Conservation (phyloP, 2,888 invertebrate genomes). For the Cyaniris semiargus region DNA sequence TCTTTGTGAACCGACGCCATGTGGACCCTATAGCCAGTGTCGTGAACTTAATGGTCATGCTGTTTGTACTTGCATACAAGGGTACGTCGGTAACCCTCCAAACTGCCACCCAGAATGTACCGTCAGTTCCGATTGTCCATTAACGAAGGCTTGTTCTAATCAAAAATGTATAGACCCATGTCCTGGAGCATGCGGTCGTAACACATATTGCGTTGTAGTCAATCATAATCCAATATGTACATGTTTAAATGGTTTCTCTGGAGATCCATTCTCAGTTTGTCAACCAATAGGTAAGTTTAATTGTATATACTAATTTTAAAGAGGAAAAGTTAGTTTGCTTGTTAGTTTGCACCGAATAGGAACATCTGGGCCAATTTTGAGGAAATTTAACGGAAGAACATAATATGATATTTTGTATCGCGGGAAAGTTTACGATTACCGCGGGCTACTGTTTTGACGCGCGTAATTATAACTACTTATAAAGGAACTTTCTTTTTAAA, state of each 20-base stretch:
- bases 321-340: neutral
- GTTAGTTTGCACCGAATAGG: neutral
- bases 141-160: constrained; percentile 85
- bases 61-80: constrained; percentile 85
- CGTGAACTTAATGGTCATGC: constrained; percentile 84
- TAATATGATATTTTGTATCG: no score
- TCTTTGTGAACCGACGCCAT: constrained; percentile 74
- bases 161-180: constrained; percentile 89
- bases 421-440: no score
- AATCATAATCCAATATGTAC: constrained; percentile 85
- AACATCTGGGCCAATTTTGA: neutral
- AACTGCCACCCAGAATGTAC: constrained; percentile 90
- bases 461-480: neutral
- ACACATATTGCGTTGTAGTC: constrained; percentile 80
- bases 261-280: constrained; percentile 88
- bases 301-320: neutral
- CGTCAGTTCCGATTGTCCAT: constrained; percentile 86
- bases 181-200: constrained; percentile 85
- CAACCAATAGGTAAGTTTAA: constrained; percentile 67
- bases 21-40: constrained; percentile 88
- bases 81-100: constrained; percentile 85
- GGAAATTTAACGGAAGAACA: no score
- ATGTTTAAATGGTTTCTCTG: constrained; percentile 83
- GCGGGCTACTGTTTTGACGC: no score
- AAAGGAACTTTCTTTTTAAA: neutral